Conservation (phyloP, 1,140 invertebrate species). For the Nomia melanderi region DNA sequence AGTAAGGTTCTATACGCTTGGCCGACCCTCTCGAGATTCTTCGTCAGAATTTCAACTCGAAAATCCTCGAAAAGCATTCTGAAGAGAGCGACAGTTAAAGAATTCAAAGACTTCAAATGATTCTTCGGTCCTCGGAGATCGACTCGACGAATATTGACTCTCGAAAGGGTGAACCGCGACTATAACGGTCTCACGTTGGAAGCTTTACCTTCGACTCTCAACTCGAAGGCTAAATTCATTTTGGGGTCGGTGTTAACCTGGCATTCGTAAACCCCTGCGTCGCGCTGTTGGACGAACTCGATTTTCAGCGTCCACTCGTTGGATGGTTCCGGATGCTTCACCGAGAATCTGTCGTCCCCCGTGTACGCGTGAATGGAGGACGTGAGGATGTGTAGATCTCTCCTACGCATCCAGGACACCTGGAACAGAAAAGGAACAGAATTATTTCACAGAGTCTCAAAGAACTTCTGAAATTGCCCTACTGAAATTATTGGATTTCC, state of each 20-base stretch:
- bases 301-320: slow-evolving; percentile 96
- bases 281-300: slow-evolving; percentile 91
- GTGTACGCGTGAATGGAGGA: slow-evolving; percentile 93
- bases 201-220: slow-evolving; percentile 89
- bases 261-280: slow-evolving; percentile 94
- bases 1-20: not conserved
- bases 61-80: too few relatives aligned
- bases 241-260: slow-evolving; percentile 92
- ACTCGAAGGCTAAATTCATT: slow-evolving; percentile 89
- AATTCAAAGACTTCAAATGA: not conserved
- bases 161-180: slow-evolving; percentile 35
- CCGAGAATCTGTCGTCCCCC: slow-evolving; percentile 91
- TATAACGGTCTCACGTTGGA: not conserved
- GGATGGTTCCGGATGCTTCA: slow-evolving; percentile 90
- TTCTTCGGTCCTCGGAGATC: not conserved
- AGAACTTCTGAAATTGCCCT: too few relatives aligned
- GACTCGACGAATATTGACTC: not conserved
- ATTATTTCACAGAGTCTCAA: too few relatives aligned
- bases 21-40: slow-evolving; percentile 37
- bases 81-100: too few relatives aligned
- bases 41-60: too few relatives aligned
- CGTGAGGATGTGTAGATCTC: slow-evolving; percentile 94
- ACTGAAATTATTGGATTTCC: too few relatives aligned
- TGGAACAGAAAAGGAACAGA: slow-evolving; percentile 79
- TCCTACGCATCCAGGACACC: slow-evolving; percentile 96